Evolutionary conservation across 2,797 vertebrate species (phyloP), one percentile per base, ranked within the genome.

Genomic region (Myoxocephalus aenaeus): DNA sequence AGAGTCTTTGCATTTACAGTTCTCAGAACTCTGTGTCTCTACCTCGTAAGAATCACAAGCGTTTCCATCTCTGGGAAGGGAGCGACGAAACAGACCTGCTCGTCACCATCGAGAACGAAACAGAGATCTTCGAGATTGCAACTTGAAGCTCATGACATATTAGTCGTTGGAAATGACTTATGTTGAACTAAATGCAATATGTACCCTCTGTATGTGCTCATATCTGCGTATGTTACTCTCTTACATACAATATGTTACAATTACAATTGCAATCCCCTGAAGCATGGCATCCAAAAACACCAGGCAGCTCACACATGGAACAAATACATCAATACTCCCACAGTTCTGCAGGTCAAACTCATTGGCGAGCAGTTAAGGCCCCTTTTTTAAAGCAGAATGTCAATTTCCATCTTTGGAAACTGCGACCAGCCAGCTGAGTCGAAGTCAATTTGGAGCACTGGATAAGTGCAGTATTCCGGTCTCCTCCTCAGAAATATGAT

Each of bases 361-460:
- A 75, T 1, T 44, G 68, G 63, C 53, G 11, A 71, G 79, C 65
- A 63, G 54, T 75, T 79, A 70, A 70, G 75, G 22, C 22, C 85
- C 77, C 61, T 76, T 84, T 32, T 80, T 82, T 74, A 68, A 85
- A 92, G 79, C 77, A 59, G 57, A 89, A 87, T 73, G 84, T 77
- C 87, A 88, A 79, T 89, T 83, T 86, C 50, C 50, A 83, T 91
- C 70, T 76, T 42, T 73, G 64, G 54, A 81, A 79, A 79, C 65
- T 40, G 66, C 69, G 71, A 82, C 51, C 73, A 81, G 68, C 54
- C 46, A 72, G 44, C 79, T 20, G 44, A 83, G 82, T 80, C 81
- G 72, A 82, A 88, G 82, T 90, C 83, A 77, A 68, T 90, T 82
- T 86, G 64, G 27, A 76, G 83, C 75, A n/a, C 57, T 68, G 80